phyloP scores from a whole-genome alignment of 53 echinoderm and acorn worm species.

The Holothuria leucospilota region DNA sequence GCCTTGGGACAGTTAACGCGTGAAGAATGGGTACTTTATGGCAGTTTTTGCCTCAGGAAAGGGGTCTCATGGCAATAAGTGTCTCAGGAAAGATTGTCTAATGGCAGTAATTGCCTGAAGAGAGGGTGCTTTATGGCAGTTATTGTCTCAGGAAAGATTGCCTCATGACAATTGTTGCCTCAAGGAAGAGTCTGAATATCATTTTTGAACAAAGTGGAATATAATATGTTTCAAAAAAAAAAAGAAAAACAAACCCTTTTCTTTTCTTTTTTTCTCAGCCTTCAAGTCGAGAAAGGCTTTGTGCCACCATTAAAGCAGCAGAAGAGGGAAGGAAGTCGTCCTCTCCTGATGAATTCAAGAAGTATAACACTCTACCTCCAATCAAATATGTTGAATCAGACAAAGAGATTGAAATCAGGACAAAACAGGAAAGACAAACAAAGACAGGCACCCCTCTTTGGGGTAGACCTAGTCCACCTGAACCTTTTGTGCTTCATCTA shows the following conservation, averaged over 20 bases:
- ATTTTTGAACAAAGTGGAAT: too few species aligned
- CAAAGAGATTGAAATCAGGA: constrained; percentile 66
- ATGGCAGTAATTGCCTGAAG: too few species aligned
- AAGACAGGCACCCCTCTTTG: constrained; percentile 84
- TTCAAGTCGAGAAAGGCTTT: constrained; percentile 9
- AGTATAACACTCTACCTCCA: constrained; percentile 95
- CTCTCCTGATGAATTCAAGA: constrained; percentile 76
- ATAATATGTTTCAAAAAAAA: too few species aligned
- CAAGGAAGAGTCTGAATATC: too few species aligned
- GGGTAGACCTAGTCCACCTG: constrained; percentile 78
- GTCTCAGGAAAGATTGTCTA: too few species aligned
- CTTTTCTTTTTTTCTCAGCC: neutral
- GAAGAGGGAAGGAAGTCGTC: constrained; percentile 30
- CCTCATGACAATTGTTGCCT: too few species aligned
- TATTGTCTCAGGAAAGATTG: too few species aligned
- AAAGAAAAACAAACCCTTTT: neutral
- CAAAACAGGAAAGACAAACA: constrained; percentile 61
- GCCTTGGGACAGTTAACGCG: too few species aligned
- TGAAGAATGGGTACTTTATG: too few species aligned
- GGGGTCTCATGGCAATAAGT: too few species aligned
- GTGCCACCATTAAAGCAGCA: neutral
- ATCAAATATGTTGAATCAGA: constrained; percentile 80
- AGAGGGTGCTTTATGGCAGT: too few species aligned
- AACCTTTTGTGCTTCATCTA: constrained; percentile 86
- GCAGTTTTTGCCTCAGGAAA: too few species aligned